These are phyloP conservation scores for Barnardius zonarius DNA, from an alignment of 2,113 vertebrate genomes.

Conservation along the genomic window DNA sequence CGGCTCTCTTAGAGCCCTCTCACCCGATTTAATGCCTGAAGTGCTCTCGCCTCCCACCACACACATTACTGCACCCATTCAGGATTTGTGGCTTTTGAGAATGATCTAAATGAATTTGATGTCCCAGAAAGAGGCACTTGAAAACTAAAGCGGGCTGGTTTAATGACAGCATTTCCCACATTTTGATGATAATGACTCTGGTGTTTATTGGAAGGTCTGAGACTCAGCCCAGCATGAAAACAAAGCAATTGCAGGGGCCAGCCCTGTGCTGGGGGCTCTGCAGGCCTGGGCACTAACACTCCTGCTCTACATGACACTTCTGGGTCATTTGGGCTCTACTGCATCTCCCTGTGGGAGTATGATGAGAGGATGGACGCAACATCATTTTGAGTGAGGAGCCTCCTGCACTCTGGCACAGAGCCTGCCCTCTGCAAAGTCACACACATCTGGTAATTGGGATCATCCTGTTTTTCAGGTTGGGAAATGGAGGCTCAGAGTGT, in stretches of 20 bases:
- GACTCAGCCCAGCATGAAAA: constrained; percentile 21
- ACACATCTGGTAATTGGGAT: background rate
- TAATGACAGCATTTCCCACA: constrained; percentile 55
- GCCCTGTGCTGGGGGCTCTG: background rate
- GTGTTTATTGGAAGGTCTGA: constrained; percentile 61
- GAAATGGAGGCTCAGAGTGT: background rate
- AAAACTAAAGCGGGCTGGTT: constrained; percentile 34
- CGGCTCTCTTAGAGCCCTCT: background rate
- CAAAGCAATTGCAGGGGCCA: constrained; percentile 35
- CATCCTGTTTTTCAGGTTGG: background rate
- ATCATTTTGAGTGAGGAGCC: background rate
- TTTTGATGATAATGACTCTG: constrained; percentile 54
- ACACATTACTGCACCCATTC: constrained; percentile 38
- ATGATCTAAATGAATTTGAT: constrained; percentile 64
- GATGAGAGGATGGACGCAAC: background rate
- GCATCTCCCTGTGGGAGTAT: background rate
- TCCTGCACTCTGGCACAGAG: background rate
- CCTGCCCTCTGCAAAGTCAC: background rate
- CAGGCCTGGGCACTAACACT: background rate
- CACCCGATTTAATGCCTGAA: background rate
- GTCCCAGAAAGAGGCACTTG: constrained; percentile 66
- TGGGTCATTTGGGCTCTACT: background rate
- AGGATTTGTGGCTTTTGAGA: constrained; percentile 56
- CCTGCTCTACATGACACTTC: background rate
- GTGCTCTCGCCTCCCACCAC: constrained; percentile 57